These are phyloP conservation scores for Microcebus murinus DNA, from an alignment of 2,113 vertebrate species.

Conservation along the genomic window DNA sequence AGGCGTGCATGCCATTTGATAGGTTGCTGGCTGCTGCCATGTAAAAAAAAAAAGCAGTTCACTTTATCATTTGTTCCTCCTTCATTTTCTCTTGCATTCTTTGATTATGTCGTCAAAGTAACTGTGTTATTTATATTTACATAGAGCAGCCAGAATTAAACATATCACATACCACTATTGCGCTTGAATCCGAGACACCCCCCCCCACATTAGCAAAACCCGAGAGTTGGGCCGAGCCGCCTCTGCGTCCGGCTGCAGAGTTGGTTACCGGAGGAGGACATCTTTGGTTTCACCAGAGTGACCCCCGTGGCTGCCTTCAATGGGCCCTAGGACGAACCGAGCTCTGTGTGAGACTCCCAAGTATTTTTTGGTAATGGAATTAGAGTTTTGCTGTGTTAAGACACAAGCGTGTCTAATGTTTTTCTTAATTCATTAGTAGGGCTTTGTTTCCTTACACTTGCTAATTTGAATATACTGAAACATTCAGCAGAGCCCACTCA, in stretches of 20 bases:
- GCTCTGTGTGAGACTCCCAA: background rate
- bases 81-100: conserved; percentile 52
- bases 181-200: background rate
- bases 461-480: background rate
- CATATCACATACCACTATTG: accelerated
- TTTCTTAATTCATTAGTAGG: conserved; percentile 35
- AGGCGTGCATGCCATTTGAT: background rate
- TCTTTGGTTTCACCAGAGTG: conserved; percentile 72
- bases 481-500: background rate
- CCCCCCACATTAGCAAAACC: background rate
- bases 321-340: conserved; percentile 19
- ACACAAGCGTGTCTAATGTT: background rate
- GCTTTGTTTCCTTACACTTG: conserved; percentile 49
- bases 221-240: conserved; percentile 24
- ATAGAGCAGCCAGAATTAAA: background rate
- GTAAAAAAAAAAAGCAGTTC: background rate
- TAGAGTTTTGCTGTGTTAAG: conserved; percentile 23
- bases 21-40: background rate
- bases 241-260: conserved; percentile 12
- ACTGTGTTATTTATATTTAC: conserved; percentile 16
- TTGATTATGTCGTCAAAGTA: conserved; percentile 4
- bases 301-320: conserved; percentile 61
- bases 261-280: conserved; percentile 59
- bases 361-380: background rate
- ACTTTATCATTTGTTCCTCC: background rate